Evolutionary conservation across 2,888 invertebrate genomes (phyloP), one percentile per base, ranked within the genome.

Genomic region (Melolontha melolontha): DNA sequence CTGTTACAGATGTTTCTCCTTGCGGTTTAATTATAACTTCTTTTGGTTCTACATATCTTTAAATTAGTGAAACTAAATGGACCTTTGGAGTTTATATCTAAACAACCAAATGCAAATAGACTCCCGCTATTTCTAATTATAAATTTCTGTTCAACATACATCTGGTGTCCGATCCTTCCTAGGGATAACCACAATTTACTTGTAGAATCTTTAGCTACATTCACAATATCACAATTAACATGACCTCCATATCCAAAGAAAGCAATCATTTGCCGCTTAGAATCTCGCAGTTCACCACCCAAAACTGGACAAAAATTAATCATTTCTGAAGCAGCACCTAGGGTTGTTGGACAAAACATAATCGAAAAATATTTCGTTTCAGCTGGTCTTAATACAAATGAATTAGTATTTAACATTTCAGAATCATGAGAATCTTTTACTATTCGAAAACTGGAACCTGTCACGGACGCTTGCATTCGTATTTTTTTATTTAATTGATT

Each of bases 231-330:
- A 0, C 88, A 78, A 71, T 82, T 85, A 0, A 85, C 84, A 72
- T 84, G 84, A 0, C 90, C 90, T 1, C 90, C 90, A 73, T 88
- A 89, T 1, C 87, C 90, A 74, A 83, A 88, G 6, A 90, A 78
- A 76, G 40, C 44, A n/a, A 69, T 29, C 22, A 52, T 59, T 40
- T 69, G 69, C 40, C 59, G 41, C 34, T 57, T 59, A 11, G 29
- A 7, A 40, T 41, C n/a, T n/a, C 44, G 27, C 22, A 66, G 64
- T 80, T 77, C 76, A 85, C 74, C 64, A 14, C 62, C 62, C 5
- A 55, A 17, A n/a, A 65, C 44, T 10, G 89, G 85, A 65, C 80
- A 83, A 74, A 90, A 89, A n/a, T 81, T 77, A 11, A 90, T 79
- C 71, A 85, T 84, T 27, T 88, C 89, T 1, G 83, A 79, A 22